phyloP scores from a whole-genome alignment of 2,113 vertebrate species.

The Vidua chalybeata region DNA sequence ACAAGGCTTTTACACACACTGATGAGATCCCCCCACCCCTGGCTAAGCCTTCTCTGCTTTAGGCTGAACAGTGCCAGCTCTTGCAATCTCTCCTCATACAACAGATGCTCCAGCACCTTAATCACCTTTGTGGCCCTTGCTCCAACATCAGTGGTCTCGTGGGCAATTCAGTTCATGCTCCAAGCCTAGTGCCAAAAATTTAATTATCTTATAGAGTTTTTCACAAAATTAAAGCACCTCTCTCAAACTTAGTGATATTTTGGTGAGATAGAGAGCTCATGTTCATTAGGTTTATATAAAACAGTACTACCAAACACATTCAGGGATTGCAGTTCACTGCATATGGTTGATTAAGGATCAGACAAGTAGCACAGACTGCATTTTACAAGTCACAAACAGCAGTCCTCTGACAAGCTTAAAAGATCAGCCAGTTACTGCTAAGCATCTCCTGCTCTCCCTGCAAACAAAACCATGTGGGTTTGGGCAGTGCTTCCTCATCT shows the following conservation, averaged over 20 bases:
- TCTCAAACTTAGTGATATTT: neutral
- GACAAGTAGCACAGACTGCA: neutral
- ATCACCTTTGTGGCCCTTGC: neutral
- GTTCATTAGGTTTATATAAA: neutral
- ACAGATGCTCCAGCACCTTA: neutral
- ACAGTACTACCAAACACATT: neutral
- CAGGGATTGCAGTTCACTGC: neutral
- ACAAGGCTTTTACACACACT: neutral
- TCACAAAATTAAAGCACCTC: neutral
- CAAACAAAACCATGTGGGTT: neutral
- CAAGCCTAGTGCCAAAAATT: neutral
- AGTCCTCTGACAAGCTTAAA: neutral
- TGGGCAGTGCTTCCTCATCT: neutral
- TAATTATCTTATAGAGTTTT: neutral
- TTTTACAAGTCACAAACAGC: neutral
- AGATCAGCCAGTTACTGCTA: neutral
- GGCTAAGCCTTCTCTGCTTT: neutral
- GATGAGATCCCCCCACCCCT: fast-evolving
- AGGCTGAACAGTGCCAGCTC: neutral
- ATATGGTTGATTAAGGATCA: neutral
- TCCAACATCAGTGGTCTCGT: neutral
- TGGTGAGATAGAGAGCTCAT: neutral
- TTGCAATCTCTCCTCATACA: neutral
- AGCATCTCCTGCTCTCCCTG: fast-evolving
- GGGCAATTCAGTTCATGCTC: neutral